phyloP scores from a whole-genome alignment of 53 echinoderm and acorn worm species.

The Temnopleurus reevesii region DNA sequence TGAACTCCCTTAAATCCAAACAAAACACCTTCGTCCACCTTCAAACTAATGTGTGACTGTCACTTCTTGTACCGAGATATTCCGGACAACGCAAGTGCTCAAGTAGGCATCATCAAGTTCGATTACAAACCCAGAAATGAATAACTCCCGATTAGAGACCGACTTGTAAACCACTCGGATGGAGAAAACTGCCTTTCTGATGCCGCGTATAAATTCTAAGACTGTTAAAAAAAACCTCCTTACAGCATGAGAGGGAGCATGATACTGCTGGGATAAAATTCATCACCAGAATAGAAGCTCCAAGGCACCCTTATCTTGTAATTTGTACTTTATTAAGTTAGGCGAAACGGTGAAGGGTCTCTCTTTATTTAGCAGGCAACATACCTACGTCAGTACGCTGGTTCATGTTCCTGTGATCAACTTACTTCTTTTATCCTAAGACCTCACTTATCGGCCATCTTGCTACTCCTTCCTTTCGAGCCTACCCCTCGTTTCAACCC shows the following conservation, averaged over 20 bases:
- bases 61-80: no score
- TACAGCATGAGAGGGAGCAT: not conserved
- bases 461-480: not conserved
- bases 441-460: no score
- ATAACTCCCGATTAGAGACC: not conserved
- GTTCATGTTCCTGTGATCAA: constrained; percentile 22
- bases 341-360: constrained; percentile 10
- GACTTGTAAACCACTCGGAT: not conserved
- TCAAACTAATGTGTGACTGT: no score
- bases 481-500: not conserved
- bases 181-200: not conserved
- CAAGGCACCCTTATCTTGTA: constrained; percentile 18
- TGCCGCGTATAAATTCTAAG: not conserved
- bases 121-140: not conserved
- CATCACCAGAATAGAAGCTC: not conserved
- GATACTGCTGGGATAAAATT: not conserved
- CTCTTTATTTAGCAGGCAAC: constrained; percentile 34
- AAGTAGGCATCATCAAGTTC: not conserved
- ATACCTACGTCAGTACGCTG: constrained; percentile 10
- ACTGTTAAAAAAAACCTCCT: not conserved
- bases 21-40: not conserved
- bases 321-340: constrained; percentile 30
- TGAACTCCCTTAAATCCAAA: no score
- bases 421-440: constrained; percentile 32
- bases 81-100: not conserved